phyloP scores from a whole-genome alignment of 2,113 vertebrate species.

The Albula goreensis region DNA sequence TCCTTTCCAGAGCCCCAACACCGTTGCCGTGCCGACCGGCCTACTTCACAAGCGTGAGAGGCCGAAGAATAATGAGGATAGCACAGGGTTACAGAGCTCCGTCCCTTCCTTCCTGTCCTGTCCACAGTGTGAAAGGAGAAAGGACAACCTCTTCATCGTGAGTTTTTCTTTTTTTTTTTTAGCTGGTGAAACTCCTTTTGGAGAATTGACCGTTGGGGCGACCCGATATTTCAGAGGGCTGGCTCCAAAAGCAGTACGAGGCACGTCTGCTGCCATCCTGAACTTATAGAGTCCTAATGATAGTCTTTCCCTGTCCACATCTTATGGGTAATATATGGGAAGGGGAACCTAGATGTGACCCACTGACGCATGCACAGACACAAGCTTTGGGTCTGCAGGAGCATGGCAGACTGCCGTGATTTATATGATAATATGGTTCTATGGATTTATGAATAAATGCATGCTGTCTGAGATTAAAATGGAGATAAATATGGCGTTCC shows the following conservation, averaged over 20 bases:
- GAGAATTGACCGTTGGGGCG: too few species aligned
- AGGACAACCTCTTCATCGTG: too few species aligned
- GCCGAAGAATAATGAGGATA: background rate
- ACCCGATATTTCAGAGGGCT: too few species aligned
- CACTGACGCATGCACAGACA: conserved; percentile 10
- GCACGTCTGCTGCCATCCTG: too few species aligned
- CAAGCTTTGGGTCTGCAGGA: background rate
- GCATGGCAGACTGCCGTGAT: conserved; percentile 26
- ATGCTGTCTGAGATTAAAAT: conserved; percentile 42
- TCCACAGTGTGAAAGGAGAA: too few species aligned
- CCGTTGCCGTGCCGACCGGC: background rate
- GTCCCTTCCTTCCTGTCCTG: background rate
- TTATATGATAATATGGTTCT: conserved; percentile 50
- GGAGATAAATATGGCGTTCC: conserved; percentile 27
- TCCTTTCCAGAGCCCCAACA: background rate
- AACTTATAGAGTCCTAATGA: too few species aligned
- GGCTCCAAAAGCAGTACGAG: too few species aligned
- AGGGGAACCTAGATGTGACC: background rate
- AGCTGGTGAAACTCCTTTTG: too few species aligned
- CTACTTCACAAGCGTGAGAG: background rate
- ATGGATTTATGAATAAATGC: conserved; percentile 49
- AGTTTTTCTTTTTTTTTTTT: too few species aligned
- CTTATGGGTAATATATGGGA: background rate
- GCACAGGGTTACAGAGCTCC: background rate
- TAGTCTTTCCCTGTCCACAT: background rate